Evolutionary conservation across 2,888 invertebrate species (phyloP), one percentile per base, ranked within the genome.

Genomic region (Cryptus viduatorius): DNA sequence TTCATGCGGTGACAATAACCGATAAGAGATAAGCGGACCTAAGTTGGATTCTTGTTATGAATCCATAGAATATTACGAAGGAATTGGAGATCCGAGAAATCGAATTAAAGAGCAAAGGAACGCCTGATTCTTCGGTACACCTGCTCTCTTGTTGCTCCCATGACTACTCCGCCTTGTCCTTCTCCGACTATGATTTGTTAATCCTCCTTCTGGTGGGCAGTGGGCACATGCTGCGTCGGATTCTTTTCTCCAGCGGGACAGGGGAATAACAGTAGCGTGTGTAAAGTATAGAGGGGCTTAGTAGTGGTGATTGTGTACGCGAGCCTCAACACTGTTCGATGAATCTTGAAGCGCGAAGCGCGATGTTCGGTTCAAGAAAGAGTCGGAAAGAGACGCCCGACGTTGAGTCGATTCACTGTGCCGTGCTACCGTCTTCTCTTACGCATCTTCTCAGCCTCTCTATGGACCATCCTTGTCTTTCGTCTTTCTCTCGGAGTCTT

Each of bases 121-220:
- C 69, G 53, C 50, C 50, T 37, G 53, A 37, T 48, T 53, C 50
- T 31, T 10, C 48, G 48, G 69, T 64, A 71, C 42, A 71, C 71
- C 64, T 53, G 71, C 64, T 71, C 19, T 44, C 37, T 19, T 19
- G 48, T 16, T 61, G 8, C 46, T 61, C 14, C 48, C 44, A 14
- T 44, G 19, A 61, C 64, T 50, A 19, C 50, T 14, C 59, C 37
- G 69, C 69, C 50, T 64, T 46, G 16, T 48, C n/a, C 61, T 61
- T 31, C 50, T 61, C 42, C 71, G n/a, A 67, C 71, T 50, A 67
- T 71, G 79, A 64, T 64, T 71, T 64, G 71, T 71, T 61, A 71
- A 61, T 61, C 50, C 42, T 71, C 50, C 68, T 79, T 64, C 42
- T 69, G 64, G 69, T 48, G 48, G 19, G 61, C 73, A 24, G 53